Evolutionary conservation across 2,888 invertebrate species (phyloP).

Genomic region (Nomada ruficornis): DNA sequence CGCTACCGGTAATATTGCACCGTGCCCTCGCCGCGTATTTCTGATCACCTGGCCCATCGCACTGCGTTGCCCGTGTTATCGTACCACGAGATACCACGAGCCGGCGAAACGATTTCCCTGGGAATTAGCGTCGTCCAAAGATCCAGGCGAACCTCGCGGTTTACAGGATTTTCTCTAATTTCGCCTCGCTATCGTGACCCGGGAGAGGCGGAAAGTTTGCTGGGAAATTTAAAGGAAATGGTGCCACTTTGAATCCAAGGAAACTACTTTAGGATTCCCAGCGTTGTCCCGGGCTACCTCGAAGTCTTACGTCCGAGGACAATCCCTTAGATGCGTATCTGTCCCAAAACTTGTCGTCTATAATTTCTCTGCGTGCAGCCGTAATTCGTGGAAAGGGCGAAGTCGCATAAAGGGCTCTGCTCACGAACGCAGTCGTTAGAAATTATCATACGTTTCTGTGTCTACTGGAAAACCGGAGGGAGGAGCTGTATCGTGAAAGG

Average conservation of each 20-base stretch:
- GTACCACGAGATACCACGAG: background rate
- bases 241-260: no score
- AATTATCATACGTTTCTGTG: background rate
- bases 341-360: background rate
- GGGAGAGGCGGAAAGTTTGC: background rate
- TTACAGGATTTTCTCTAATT: slow-evolving; percentile 8
- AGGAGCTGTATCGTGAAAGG: background rate
- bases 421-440: background rate
- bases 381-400: slow-evolving; percentile 12
- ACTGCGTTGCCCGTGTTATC: background rate
- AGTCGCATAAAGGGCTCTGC: slow-evolving; percentile 9
- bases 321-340: slow-evolving; percentile 3
- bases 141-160: background rate
- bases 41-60: slow-evolving; percentile 25
- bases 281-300: background rate
- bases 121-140: background rate
- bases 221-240: background rate
- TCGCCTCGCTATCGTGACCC: background rate
- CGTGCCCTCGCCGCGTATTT: slow-evolving; percentile 31
- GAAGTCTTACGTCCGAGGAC: background rate
- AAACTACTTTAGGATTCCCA: background rate
- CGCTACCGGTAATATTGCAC: slow-evolving; percentile 57
- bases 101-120: background rate
- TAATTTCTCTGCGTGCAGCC: background rate
- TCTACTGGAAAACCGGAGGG: background rate